Base-by-base conservation (phyloP, 2,113 vertebrate genomes). In the Alethe castanea region DNA sequence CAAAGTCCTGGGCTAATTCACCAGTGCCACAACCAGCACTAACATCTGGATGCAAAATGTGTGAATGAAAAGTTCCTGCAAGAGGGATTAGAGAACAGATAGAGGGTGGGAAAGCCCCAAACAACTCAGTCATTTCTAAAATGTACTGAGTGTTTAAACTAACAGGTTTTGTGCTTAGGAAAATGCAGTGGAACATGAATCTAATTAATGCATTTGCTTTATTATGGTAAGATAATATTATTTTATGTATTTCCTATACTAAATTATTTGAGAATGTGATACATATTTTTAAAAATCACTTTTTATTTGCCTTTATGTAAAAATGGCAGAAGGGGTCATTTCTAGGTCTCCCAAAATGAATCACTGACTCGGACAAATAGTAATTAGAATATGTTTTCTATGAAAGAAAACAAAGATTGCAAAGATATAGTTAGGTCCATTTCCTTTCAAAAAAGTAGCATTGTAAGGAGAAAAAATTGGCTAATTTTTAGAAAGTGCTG, bases 21-120 rank as follows among this genome's bases (percentile, higher is more conserved):
- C 52, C 11, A 56, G 15, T 88, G 85, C 52, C 50, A 78, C 78
- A 81, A 69, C 16, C 52, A 85, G 42, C 81, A 81, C 7, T 10
- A 89, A 94, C 86, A 96, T 94, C 95, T 95, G 95, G 83, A 82
- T 69, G 66, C 94, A 96, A 89, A 96, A 95, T 91, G 90, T 96
- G 86, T 79, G 62, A 92, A 82, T 8, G 33, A 66, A 94, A 95
- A 79, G 86, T 69, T 95, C 44, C 74, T 88, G 77, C 48, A 61
- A 35, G 16, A 69, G 35, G 26, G 35, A 67, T 62, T 72, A 73
- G 35, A 60, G 61, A 71, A n/a, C 17, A 87, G 52, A 38, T 35
- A 70, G 2, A 44, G 67, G 78, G 48, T 59, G 14, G 56, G 62
- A 81, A 82, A 73, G 9, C 10, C 11, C 8, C 48, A 64, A 59